Percentiles rank a stretch among this genome's conserved stretches.
Conservation (phyloP, 2,888 invertebrate species). For the Sminthurides aquaticus region DNA sequence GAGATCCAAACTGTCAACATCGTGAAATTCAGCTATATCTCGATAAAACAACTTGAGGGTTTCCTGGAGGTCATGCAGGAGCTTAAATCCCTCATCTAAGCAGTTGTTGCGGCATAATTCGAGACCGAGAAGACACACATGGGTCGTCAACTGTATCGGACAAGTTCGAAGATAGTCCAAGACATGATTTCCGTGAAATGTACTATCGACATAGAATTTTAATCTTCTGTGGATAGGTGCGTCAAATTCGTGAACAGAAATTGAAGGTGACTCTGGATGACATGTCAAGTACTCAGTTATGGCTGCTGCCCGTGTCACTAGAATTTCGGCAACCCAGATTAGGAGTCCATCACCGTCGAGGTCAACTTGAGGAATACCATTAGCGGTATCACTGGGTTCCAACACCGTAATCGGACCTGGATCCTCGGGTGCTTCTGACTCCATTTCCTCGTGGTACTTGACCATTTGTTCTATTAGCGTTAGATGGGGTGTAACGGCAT, state of each 20-base stretch:
- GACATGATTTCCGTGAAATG: background rate
- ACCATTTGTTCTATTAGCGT: too few species aligned
- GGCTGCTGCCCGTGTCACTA: background rate
- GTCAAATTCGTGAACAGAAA: background rate
- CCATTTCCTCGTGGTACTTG: too few species aligned
- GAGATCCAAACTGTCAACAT: background rate
- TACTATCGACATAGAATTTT: background rate
- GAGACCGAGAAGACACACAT: background rate
- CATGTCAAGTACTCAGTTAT: background rate
- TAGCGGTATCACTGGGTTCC: too few species aligned
- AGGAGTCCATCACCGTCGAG: too few species aligned
- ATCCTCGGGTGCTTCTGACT: too few species aligned
- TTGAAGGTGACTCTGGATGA: background rate
- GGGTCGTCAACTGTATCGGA: background rate
- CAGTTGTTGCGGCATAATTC: background rate
- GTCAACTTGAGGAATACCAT: too few species aligned
- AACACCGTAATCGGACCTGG: too few species aligned
- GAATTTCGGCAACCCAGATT: background rate
- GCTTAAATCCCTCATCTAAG: background rate
- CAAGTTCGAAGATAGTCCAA: background rate
- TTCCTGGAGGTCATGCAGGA: background rate
- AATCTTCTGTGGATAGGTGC: background rate
- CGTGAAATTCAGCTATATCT: background rate
- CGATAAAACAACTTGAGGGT: background rate
- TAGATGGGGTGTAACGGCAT: too few species aligned